Evolutionary conservation across 2,888 invertebrate genomes (phyloP).

Genomic region (Drosophila rellima): DNA sequence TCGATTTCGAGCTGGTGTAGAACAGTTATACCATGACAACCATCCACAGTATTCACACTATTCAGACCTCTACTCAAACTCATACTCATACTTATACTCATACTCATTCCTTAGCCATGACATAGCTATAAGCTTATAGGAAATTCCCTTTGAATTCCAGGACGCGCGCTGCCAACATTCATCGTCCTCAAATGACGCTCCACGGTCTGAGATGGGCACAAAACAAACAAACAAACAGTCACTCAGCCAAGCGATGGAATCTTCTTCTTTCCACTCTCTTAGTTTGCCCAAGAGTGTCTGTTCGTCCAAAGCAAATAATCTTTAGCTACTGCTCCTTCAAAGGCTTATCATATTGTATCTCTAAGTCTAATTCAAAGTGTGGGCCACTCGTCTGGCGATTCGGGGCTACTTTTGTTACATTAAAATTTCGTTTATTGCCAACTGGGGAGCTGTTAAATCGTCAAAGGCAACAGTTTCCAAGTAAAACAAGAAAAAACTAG

Average conservation of each 20-base stretch:
- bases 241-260: conserved; percentile 12
- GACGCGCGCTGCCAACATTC: conserved; percentile 26
- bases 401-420: conserved; percentile 58
- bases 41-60: conserved; percentile 10
- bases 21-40: conserved; percentile 31
- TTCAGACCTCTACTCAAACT: not conserved
- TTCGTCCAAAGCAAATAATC: conserved; percentile 63
- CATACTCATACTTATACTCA: not conserved
- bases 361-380: conserved; percentile 66
- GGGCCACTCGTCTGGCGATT: conserved; percentile 28
- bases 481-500: conserved; percentile 28
- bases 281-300: not conserved
- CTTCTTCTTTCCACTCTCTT: conserved; percentile 2
- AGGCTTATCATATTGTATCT: conserved; percentile 74
- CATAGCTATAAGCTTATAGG: conserved; percentile 43
- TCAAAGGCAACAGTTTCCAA: conserved; percentile 41
- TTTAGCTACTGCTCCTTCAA: conserved; percentile 54
- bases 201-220: conserved; percentile 25
- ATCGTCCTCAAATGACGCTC: conserved; percentile 39
- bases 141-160: conserved; percentile 72
- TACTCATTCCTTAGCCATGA: not conserved
- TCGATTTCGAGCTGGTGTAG: conserved; percentile 53
- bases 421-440: conserved; percentile 78
- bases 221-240: conserved; percentile 28
- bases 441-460: conserved; percentile 75